Conservation (phyloP, 1,140 invertebrate species). For the Yoshiicerus persimilis region DNA sequence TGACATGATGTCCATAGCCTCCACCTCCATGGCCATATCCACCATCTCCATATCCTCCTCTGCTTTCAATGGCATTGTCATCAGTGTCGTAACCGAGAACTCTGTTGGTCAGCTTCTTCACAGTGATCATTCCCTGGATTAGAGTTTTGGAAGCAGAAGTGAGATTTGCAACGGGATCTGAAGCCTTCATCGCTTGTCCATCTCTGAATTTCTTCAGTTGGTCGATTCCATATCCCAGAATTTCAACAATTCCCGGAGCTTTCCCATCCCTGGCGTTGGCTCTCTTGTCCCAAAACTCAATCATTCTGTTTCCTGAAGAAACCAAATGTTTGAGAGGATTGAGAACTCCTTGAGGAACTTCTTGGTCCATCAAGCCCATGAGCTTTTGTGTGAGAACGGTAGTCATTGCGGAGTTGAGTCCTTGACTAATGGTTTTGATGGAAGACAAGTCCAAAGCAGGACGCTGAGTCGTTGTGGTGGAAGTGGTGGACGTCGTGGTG, state of each 20-base stretch:
- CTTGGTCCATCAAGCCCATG: conserved; percentile 45
- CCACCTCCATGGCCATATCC: conserved; percentile 36
- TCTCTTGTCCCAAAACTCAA: conserved; percentile 48
- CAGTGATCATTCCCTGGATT: conserved; percentile 47
- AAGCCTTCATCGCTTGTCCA: conserved; percentile 35
- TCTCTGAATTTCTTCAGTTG: conserved; percentile 47
- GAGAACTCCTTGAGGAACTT: conserved; percentile 43
- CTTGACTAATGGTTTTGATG: conserved; percentile 38
- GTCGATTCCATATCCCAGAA: conserved; percentile 47
- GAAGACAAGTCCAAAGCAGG: conserved; percentile 18
- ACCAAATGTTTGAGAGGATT: conserved; percentile 47
- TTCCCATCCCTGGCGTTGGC: conserved; percentile 44
- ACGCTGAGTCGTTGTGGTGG: not conserved
- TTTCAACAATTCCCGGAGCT: conserved; percentile 41
- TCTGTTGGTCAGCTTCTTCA: conserved; percentile 48
- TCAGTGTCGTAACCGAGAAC: conserved; percentile 47
- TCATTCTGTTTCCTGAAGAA: conserved; percentile 47
- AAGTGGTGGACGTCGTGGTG: not conserved
- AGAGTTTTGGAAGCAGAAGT: conserved; percentile 45
- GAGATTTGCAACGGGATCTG: conserved; percentile 39
- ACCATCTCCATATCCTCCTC: conserved; percentile 42
- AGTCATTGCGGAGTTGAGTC: conserved; percentile 45
- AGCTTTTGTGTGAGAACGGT: conserved; percentile 43
- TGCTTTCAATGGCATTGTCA: conserved; percentile 35
- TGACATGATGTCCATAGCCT: conserved; percentile 43